Conservation (phyloP, 2,797 vertebrate genomes). For the Xerus rutilus region DNA sequence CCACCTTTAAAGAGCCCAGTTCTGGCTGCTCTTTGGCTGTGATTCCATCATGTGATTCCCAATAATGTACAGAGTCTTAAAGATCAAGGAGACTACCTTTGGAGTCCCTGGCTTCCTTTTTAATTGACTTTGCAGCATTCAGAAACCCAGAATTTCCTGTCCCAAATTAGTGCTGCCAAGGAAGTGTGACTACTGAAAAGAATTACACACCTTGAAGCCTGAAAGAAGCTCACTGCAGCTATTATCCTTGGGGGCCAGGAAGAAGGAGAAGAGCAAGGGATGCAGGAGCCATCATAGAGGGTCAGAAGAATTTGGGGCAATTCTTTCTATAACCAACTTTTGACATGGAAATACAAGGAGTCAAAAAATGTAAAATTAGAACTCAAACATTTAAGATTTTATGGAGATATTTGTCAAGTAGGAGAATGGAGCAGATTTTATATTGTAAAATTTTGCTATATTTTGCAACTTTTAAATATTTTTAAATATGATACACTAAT, state of each 20-base stretch:
- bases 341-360: not conserved
- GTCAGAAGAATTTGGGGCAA: not conserved
- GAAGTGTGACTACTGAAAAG: not conserved
- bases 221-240: not conserved
- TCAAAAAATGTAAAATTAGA: not conserved
- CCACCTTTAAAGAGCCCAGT: no score
- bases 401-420: not conserved
- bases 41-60: not conserved
- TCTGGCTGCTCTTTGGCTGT: not conserved
- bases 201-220: not conserved
- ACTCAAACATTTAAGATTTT: not conserved
- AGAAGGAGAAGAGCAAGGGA: rapidly evolving
- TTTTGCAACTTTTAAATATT: conserved; percentile 20
- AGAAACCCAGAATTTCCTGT: not conserved
- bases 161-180: not conserved
- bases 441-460: not conserved
- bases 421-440: not conserved
- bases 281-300: not conserved
- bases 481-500: not conserved
- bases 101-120: not conserved
- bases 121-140: not conserved
- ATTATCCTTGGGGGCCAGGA: rapidly evolving
- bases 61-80: not conserved
- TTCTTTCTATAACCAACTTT: not conserved
- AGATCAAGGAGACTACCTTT: not conserved